These are phyloP conservation scores for Tenthredo mesomela DNA, from an alignment of 2,888 invertebrate genomes.

Conservation along the genomic window DNA sequence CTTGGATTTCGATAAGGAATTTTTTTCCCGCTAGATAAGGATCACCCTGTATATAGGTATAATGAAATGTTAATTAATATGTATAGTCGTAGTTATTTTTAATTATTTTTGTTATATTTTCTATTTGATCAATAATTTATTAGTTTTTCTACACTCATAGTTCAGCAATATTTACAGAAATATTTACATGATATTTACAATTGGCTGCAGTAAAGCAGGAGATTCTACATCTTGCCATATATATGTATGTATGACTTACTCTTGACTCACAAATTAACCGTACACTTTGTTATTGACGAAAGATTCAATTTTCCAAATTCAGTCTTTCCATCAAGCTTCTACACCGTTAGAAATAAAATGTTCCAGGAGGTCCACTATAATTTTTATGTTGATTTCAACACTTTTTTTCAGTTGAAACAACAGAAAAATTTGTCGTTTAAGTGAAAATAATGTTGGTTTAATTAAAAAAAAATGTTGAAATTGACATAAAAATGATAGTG, in stretches of 20 bases:
- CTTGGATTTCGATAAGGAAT: no score
- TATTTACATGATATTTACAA: constrained; percentile 67
- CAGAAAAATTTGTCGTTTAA: no score
- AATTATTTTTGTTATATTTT: background rate
- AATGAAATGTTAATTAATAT: background rate
- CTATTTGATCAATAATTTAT: constrained; percentile 71
- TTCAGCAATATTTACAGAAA: constrained; percentile 73
- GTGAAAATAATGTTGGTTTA: no score
- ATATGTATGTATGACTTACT: background rate
- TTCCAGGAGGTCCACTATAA: no score
- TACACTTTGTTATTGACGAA: background rate
- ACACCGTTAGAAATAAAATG: no score
- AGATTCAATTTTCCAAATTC: background rate
- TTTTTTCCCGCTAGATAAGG: no score
- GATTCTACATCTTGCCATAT: background rate
- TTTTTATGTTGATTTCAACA: no score
- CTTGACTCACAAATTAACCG: background rate
- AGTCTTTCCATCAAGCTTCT: background rate
- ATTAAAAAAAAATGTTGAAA: no score
- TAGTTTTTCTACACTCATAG: constrained; percentile 73
- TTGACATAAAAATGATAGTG: no score
- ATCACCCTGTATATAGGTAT: background rate
- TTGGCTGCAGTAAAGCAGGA: background rate
- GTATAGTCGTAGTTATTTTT: background rate
- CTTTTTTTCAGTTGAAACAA: no score